Evolutionary conservation across 2,888 invertebrate species (phyloP).

Genomic region (Spodoptera littoralis): DNA sequence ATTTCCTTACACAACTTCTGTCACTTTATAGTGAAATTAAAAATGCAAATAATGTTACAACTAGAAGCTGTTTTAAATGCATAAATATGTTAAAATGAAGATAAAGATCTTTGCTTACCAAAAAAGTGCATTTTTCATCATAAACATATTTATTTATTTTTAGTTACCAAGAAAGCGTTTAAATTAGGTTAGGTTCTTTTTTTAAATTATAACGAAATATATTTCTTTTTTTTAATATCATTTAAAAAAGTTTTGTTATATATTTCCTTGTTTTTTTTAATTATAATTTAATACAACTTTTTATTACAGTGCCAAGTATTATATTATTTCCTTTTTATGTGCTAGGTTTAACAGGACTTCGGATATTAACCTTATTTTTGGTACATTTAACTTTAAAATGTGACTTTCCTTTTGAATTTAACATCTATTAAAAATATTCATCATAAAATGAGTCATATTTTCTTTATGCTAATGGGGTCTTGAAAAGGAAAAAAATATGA

Average conservation of each 20-base stretch:
- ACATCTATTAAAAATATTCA: not conserved
- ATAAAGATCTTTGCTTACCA: slow-evolving; percentile 26
- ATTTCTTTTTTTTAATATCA: too few relatives aligned
- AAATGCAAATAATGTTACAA: slow-evolving; percentile 32
- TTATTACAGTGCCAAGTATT: slow-evolving; percentile 14
- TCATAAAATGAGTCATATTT: not conserved
- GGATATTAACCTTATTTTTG: slow-evolving; percentile 6
- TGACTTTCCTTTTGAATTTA: too few relatives aligned
- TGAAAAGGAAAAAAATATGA: too few relatives aligned
- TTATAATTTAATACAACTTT: slow-evolving; percentile 1
- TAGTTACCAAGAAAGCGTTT: too few relatives aligned
- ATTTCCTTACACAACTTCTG: slow-evolving; percentile 24
- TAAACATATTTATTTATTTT: too few relatives aligned
- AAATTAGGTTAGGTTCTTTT: too few relatives aligned
- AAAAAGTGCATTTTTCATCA: slow-evolving; percentile 3
- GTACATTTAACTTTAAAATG: too few relatives aligned
- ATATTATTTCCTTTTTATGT: slow-evolving; percentile 15
- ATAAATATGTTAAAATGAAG: slow-evolving; percentile 26
- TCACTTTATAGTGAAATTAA: slow-evolving; percentile 31
- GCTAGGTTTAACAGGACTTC: slow-evolving; percentile 10
- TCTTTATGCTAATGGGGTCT: not conserved
- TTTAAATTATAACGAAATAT: too few relatives aligned
- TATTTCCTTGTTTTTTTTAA: slow-evolving; percentile 2
- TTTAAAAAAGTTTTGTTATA: not conserved
- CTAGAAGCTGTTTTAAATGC: slow-evolving; percentile 3